Percentiles rank a stretch among this genome's conserved stretches.
phyloP scores from a whole-genome alignment of 2,888 invertebrate species.

The Neoitamus cyanurus region DNA sequence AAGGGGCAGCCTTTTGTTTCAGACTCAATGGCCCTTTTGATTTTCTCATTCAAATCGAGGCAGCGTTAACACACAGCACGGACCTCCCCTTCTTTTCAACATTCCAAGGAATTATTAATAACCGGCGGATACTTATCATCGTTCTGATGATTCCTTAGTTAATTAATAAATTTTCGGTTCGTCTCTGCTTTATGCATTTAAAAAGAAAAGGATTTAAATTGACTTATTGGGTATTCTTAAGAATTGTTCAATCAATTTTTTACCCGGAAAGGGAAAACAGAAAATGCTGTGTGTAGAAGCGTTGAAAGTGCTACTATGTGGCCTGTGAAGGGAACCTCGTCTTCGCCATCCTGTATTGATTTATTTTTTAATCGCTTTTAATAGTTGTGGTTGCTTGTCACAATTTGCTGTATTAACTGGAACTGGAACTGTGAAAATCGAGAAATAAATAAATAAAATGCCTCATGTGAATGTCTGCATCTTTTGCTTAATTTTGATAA shows the following conservation, averaged over 20 bases:
- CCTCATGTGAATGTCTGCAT: too few relatives aligned
- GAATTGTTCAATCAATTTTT: not conserved
- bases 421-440: too few relatives aligned
- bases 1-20: not conserved
- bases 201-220: not conserved
- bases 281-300: too few relatives aligned
- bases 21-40: not conserved
- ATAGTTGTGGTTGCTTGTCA: too few relatives aligned
- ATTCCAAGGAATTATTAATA: conserved; percentile 1
- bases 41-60: not conserved
- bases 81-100: conserved; percentile 1
- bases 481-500: too few relatives aligned
- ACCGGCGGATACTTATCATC: not conserved
- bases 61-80: not conserved
- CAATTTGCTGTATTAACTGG: too few relatives aligned
- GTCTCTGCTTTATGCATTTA: not conserved
- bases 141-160: not conserved
- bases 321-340: too few relatives aligned
- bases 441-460: too few relatives aligned
- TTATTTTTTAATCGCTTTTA: too few relatives aligned
- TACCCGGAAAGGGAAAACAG: too few relatives aligned
- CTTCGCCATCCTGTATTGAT: too few relatives aligned
- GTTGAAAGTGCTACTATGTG: too few relatives aligned
- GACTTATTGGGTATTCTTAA: not conserved
- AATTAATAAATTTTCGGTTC: not conserved